phyloP scores from a whole-genome alignment of 2,797 vertebrate species.

The Macropus fuliginosus region DNA sequence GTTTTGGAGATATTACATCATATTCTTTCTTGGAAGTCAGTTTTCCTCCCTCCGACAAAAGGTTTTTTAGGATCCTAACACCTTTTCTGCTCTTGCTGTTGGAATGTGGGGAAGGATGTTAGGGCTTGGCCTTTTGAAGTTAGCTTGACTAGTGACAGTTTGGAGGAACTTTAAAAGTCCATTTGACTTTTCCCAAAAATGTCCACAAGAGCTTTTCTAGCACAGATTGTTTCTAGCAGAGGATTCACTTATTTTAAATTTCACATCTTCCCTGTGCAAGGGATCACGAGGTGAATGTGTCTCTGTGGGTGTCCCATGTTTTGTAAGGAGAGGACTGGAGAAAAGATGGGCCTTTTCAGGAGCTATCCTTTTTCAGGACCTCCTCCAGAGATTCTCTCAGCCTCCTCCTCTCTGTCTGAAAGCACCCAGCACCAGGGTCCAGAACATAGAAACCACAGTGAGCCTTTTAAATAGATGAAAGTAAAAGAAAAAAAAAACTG shows the following conservation, averaged over 20 bases:
- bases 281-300: neutral
- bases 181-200: neutral
- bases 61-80: fast-evolving
- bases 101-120: neutral
- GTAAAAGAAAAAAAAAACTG: neutral
- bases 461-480: neutral
- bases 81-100: neutral
- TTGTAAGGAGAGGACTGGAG: neutral
- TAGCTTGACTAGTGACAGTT: neutral
- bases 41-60: neutral
- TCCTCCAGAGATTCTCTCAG: neutral
- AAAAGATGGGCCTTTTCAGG: neutral
- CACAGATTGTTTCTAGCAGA: neutral
- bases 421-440: slow-evolving; percentile 14
- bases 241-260: neutral
- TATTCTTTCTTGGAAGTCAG: neutral
- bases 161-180: neutral
- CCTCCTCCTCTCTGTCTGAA: neutral
- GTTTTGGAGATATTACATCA: neutral
- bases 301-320: neutral
- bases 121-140: neutral
- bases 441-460: slow-evolving; percentile 30
- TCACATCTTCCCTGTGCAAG: neutral
- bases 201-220: neutral
- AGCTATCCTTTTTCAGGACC: neutral